phyloP scores from a whole-genome alignment of 2,888 invertebrate genomes.

The Tuta absoluta region DNA sequence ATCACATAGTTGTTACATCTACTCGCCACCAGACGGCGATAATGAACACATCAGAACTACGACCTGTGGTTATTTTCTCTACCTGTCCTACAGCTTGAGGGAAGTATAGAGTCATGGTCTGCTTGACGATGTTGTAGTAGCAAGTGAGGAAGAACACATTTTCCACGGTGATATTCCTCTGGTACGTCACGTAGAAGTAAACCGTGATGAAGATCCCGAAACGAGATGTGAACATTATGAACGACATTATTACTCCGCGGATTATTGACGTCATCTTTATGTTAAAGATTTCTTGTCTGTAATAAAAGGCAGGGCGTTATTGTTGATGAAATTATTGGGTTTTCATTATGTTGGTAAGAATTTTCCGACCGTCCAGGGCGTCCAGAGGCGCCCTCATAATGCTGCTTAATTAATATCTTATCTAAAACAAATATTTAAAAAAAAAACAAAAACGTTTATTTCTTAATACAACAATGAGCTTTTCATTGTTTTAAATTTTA shows the following conservation, averaged over 20 bases:
- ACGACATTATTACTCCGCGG: conserved; percentile 79
- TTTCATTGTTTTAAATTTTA: too few relatives aligned
- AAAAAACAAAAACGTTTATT: too few relatives aligned
- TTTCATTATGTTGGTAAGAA: not conserved
- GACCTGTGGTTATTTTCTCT: conserved; percentile 26
- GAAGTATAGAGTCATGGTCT: conserved; percentile 88
- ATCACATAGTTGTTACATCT: too few relatives aligned
- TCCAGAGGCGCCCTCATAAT: too few relatives aligned
- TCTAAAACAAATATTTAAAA: too few relatives aligned
- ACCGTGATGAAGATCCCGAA: conserved; percentile 87
- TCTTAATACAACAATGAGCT: too few relatives aligned
- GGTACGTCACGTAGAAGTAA: conserved; percentile 82
- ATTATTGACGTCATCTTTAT: conserved; percentile 78
- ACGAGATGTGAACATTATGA: conserved; percentile 85
- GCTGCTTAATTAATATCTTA: too few relatives aligned
- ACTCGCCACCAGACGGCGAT: too few relatives aligned
- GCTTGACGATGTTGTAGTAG: conserved; percentile 87
- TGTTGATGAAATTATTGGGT: not conserved
- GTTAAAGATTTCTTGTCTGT: conserved; percentile 64
- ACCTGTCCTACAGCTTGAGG: conserved; percentile 78
- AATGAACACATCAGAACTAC: too few relatives aligned
- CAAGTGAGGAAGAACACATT: conserved; percentile 87
- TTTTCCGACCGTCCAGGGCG: too few relatives aligned
- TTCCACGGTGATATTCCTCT: conserved; percentile 84
- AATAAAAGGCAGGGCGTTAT: conserved; percentile 12